These are phyloP conservation scores for Ctenomys sociabilis DNA, from an alignment of 2,113 vertebrate species.

Conservation along the genomic window DNA sequence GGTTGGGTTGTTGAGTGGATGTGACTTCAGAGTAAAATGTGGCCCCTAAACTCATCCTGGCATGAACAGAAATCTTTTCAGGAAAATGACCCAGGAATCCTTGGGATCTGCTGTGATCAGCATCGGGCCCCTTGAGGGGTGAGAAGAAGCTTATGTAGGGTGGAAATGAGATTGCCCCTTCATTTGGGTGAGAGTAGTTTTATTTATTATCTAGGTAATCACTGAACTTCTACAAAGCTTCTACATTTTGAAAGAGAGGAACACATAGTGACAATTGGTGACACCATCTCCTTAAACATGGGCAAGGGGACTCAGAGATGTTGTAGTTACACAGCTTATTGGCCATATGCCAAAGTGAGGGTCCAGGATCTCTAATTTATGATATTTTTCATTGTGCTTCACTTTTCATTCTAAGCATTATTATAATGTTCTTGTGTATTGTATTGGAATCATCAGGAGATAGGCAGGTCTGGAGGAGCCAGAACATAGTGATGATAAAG, in stretches of 20 bases:
- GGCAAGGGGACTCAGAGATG: background rate
- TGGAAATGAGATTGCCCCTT: background rate
- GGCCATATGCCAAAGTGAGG: background rate
- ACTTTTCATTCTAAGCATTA: background rate
- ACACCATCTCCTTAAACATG: background rate
- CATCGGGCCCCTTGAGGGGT: background rate
- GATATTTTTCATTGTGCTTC: background rate
- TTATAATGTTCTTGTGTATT: background rate
- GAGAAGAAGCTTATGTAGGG: background rate
- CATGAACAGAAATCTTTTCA: slow-evolving; percentile 73
- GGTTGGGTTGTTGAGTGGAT: background rate
- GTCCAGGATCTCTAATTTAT: background rate
- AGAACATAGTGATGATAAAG: background rate
- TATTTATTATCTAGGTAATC: background rate
- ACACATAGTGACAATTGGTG: background rate
- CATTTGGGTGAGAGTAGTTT: background rate
- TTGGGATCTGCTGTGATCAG: background rate
- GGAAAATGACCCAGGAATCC: background rate
- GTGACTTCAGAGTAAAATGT: background rate
- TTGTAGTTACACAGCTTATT: background rate
- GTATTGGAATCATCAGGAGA: background rate
- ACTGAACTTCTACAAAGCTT: background rate
- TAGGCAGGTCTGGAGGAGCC: background rate
- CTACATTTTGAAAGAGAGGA: background rate
- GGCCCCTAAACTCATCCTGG: background rate